Evolutionary conservation across 2,797 vertebrate genomes (phyloP).

Genomic region (Bovichtus variegatus): DNA sequence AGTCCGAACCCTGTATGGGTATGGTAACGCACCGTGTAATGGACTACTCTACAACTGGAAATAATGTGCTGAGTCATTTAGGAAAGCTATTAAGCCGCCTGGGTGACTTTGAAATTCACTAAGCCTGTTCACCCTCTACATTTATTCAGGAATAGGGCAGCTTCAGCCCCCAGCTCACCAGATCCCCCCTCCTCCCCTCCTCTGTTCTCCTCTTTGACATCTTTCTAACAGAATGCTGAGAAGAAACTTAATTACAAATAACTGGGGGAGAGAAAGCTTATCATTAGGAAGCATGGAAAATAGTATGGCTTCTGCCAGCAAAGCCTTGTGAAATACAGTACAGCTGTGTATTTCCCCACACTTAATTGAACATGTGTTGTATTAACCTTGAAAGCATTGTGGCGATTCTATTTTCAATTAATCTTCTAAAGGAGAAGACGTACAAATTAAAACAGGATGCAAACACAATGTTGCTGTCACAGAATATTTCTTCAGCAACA

Average conservation of each 20-base stretch:
- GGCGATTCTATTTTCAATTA: conserved; percentile 75
- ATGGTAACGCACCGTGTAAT: conserved; percentile 77
- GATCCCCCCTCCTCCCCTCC: not conserved
- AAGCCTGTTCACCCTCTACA: conserved; percentile 74
- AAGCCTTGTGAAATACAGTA: conserved; percentile 58
- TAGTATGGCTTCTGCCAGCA: conserved; percentile 56
- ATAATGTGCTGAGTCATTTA: conserved; percentile 84
- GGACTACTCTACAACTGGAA: conserved; percentile 80
- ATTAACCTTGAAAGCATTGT: conserved; percentile 78
- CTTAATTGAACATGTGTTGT: conserved; percentile 78
- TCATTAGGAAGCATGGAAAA: conserved; percentile 62
- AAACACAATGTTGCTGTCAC: conserved; percentile 63
- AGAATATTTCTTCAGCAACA: conserved; percentile 53
- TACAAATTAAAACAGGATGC: conserved; percentile 61
- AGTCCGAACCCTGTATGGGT: conserved; percentile 58
- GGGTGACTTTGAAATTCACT: conserved; percentile 83
- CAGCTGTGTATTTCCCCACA: conserved; percentile 40
- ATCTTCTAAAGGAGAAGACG: conserved; percentile 60
- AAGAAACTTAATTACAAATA: conserved; percentile 80
- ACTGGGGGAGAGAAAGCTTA: conserved; percentile 59
- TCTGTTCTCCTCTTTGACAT: conserved; percentile 70
- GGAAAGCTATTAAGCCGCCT: conserved; percentile 79
- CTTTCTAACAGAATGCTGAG: conserved; percentile 64
- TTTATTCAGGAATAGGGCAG: conserved; percentile 74
- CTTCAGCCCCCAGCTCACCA: conserved; percentile 50